phyloP scores from a whole-genome alignment of 2,888 invertebrate genomes.

The Formica aserva region DNA sequence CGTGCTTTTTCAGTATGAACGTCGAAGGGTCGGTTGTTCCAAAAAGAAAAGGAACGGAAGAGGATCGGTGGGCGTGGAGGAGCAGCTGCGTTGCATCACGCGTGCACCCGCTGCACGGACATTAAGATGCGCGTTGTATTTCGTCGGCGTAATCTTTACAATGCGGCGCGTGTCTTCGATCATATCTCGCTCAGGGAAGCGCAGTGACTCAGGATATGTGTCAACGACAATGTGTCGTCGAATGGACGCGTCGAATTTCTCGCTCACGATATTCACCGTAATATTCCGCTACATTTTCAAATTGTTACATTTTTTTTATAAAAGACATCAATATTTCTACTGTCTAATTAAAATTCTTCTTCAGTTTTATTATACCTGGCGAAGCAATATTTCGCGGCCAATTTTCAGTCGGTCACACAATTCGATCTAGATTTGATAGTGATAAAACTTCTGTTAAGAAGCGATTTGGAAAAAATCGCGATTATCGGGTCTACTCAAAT shows the following conservation, averaged over 20 bases:
- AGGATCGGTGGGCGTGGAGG: slow-evolving; percentile 64
- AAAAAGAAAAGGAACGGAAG: slow-evolving; percentile 47
- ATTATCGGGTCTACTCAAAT: not conserved
- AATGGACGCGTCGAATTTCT: not conserved
- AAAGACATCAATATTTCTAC: not conserved
- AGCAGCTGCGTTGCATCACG: slow-evolving; percentile 67
- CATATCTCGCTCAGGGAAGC: slow-evolving; percentile 67
- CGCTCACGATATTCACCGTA: not conserved
- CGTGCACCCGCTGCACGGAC: slow-evolving; percentile 53
- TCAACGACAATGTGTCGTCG: slow-evolving; percentile 63
- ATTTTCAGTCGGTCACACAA: not conserved
- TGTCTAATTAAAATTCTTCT: slow-evolving; percentile 7
- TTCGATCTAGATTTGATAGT: not conserved
- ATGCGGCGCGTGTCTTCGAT: slow-evolving; percentile 80
- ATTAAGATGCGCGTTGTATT: slow-evolving; percentile 70
- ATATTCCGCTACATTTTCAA: not conserved
- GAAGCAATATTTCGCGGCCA: not conserved
- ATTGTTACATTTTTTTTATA: not conserved
- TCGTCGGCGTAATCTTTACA: slow-evolving; percentile 74
- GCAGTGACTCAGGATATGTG: slow-evolving; percentile 70
- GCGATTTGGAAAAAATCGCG: not conserved
- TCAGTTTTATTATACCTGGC: not conserved
- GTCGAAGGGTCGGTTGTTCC: slow-evolving; percentile 16
- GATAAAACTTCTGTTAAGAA: not conserved
- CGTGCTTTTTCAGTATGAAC: not conserved